Conservation (phyloP, 2,113 vertebrate species). For the Eudorcas thomsonii region DNA sequence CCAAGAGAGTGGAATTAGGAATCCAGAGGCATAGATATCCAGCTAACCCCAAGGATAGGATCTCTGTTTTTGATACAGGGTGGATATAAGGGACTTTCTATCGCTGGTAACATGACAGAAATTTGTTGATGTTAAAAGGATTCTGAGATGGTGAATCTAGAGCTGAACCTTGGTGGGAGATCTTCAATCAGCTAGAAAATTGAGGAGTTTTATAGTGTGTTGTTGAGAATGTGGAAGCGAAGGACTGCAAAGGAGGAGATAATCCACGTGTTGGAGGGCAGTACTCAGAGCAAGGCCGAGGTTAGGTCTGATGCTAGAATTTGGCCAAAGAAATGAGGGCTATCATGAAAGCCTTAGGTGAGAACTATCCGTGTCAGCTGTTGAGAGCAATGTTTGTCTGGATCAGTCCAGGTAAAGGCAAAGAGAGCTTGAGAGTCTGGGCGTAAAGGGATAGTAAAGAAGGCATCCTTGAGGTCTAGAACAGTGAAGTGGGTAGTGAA, state of each 20-base stretch:
- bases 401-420: not conserved
- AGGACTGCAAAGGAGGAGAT: not conserved
- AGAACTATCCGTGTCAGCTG: not conserved
- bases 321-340: not conserved
- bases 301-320: not conserved
- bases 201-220: not conserved
- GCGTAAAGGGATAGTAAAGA: not conserved
- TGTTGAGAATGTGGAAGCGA: not conserved
- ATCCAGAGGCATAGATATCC: accelerated
- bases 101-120: not conserved
- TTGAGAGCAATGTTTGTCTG: not conserved
- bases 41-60: not conserved
- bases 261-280: not conserved
- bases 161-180: not conserved
- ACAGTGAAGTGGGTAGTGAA: not conserved
- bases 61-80: not conserved
- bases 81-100: not conserved
- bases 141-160: not conserved
- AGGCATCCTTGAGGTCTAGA: not conserved
- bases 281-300: not conserved
- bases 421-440: not conserved
- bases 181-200: not conserved
- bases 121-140: not conserved
- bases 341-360: not conserved
- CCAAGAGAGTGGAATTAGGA: not conserved